Conservation (phyloP, 2,888 invertebrate genomes). For the Microplitis manilae region DNA sequence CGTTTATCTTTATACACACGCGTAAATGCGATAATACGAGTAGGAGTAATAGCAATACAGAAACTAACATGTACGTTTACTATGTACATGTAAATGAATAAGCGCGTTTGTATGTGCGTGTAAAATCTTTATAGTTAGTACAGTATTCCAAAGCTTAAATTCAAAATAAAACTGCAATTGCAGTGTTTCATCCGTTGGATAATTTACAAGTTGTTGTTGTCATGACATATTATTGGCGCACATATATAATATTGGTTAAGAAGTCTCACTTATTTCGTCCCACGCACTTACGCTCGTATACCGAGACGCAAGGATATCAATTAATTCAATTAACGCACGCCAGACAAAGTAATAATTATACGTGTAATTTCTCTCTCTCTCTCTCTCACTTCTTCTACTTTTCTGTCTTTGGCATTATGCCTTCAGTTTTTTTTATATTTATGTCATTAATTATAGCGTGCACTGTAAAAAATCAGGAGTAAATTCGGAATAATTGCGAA, state of each 20-base stretch:
- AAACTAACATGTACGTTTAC: neutral
- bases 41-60: neutral
- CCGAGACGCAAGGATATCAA: slow-evolving; percentile 32
- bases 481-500: no score
- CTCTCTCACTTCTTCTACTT: neutral
- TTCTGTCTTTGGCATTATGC: neutral
- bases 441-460: neutral
- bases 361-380: slow-evolving; percentile 14
- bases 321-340: slow-evolving; percentile 43
- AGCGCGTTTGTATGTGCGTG: no score
- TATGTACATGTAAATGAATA: neutral
- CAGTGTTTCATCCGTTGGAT: slow-evolving; percentile 30
- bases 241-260: slow-evolving; percentile 25
- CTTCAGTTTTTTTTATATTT: neutral
- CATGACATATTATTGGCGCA: slow-evolving; percentile 37
- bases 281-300: slow-evolving; percentile 34
- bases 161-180: slow-evolving; percentile 11
- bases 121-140: neutral
- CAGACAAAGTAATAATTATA: slow-evolving; percentile 36
- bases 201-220: slow-evolving; percentile 31
- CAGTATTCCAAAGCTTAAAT: neutral
- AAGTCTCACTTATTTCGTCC: slow-evolving; percentile 30
- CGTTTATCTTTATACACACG: slow-evolving; percentile 4
- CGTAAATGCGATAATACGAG: slow-evolving; percentile 10
- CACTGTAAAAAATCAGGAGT: no score